These are phyloP conservation scores for Apocheima hispidaria DNA, from an alignment of 2,888 invertebrate genomes.

Conservation along the genomic window DNA sequence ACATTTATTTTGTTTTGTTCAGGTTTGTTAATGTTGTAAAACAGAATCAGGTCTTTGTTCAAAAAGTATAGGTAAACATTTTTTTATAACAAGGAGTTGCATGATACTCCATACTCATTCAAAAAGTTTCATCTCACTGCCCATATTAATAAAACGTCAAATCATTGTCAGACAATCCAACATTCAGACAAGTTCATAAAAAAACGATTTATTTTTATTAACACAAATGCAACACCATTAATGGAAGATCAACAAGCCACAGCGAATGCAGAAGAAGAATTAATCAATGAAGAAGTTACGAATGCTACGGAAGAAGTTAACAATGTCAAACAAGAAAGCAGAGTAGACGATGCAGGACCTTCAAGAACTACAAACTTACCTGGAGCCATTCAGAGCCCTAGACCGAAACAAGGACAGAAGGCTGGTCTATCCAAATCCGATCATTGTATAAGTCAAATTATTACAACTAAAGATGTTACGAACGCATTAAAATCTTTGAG, in stretches of 20 bases:
- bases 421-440: constrained; percentile 78
- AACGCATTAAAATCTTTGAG: constrained; percentile 73
- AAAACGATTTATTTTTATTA: constrained; percentile 50
- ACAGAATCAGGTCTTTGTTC: too few species aligned
- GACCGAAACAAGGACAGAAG: constrained; percentile 51
- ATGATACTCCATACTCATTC: background rate
- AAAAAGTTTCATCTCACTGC: background rate
- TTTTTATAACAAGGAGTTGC: background rate
- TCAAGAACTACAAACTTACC: constrained; percentile 65
- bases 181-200: constrained; percentile 28
- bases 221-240: constrained; percentile 69
- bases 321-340: constrained; percentile 40
- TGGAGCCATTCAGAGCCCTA: constrained; percentile 59
- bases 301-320: constrained; percentile 47
- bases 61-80: background rate
- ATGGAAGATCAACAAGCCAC: constrained; percentile 71
- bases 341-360: constrained; percentile 70
- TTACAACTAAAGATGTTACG: constrained; percentile 71
- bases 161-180: constrained; percentile 37
- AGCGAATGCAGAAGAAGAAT: constrained; percentile 53
- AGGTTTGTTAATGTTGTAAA: too few species aligned
- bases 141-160: constrained; percentile 25
- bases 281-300: constrained; percentile 50
- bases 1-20: too few species aligned
- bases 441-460: constrained; percentile 71